phyloP scores from a whole-genome alignment of 35 echinoderm and acorn worm species.

The Ophiothrix spiculata region DNA sequence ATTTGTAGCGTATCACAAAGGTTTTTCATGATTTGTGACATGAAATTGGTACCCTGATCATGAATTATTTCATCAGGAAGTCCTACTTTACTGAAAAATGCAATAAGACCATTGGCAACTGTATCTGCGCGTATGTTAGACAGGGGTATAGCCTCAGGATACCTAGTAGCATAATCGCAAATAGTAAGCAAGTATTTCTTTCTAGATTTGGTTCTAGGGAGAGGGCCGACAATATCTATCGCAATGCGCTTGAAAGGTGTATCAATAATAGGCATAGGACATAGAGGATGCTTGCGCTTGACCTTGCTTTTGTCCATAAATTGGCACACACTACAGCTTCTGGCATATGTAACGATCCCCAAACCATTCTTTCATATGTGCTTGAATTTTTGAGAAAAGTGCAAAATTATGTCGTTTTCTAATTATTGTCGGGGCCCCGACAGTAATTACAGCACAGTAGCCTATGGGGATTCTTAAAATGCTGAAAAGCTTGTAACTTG shows the following conservation, averaged over 20 bases:
- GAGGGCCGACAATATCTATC: constrained; percentile 7
- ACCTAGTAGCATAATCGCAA: constrained; percentile 28
- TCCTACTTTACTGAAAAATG: constrained; percentile 20
- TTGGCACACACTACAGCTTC: no score
- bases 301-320: neutral
- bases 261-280: neutral
- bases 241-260: constrained; percentile 10
- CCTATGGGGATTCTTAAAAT: no score
- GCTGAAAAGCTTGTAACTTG: no score
- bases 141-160: neutral
- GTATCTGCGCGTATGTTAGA: constrained; percentile 34
- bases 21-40: constrained; percentile 3
- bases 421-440: no score
- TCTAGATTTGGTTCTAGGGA: neutral
- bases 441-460: no score
- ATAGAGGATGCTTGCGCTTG: neutral
- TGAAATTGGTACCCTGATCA: constrained; percentile 58
- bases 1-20: constrained; percentile 3
- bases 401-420: no score
- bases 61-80: constrained; percentile 28
- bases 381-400: no score
- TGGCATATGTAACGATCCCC: no score
- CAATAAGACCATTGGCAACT: constrained; percentile 27
- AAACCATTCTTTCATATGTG: no score
- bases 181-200: constrained; percentile 8